Percentiles rank a stretch among this genome's conserved stretches.
These are phyloP conservation scores for Diadophis punctatus DNA, from an alignment of 2,113 vertebrate species.

Conservation along the genomic window DNA sequence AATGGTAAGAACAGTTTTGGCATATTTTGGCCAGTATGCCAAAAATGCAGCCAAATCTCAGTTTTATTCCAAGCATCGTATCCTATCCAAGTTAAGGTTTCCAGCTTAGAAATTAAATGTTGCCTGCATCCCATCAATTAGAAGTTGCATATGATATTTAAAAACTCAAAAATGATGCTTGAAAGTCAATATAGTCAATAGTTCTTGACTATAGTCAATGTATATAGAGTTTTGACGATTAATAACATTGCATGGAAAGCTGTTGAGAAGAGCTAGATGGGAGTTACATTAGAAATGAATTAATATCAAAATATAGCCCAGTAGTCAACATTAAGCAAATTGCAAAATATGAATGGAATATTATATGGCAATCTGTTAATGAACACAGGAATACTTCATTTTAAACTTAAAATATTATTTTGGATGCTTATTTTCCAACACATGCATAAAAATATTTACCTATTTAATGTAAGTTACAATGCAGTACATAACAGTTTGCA, in stretches of 20 bases:
- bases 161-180: background rate
- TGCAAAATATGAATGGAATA: background rate
- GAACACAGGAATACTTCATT: background rate
- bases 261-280: background rate
- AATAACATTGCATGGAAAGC: background rate
- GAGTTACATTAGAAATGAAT: background rate
- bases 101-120: background rate
- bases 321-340: background rate
- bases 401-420: background rate
- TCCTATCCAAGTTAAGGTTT: background rate
- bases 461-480: rapidly evolving
- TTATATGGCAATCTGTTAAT: background rate
- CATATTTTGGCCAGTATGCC: background rate
- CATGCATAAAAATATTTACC: background rate
- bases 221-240: background rate
- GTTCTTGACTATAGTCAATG: background rate
- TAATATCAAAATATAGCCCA: background rate
- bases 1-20: background rate
- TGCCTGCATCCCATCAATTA: background rate
- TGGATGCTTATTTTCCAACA: background rate
- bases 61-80: background rate
- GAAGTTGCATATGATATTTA: background rate
- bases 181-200: background rate
- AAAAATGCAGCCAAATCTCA: background rate
- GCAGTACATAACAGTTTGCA: background rate